Percentiles rank a stretch among this genome's conserved stretches.
These are phyloP conservation scores for Neomorphus geoffroyi DNA, from an alignment of 2,797 vertebrate genomes.

Conservation along the genomic window DNA sequence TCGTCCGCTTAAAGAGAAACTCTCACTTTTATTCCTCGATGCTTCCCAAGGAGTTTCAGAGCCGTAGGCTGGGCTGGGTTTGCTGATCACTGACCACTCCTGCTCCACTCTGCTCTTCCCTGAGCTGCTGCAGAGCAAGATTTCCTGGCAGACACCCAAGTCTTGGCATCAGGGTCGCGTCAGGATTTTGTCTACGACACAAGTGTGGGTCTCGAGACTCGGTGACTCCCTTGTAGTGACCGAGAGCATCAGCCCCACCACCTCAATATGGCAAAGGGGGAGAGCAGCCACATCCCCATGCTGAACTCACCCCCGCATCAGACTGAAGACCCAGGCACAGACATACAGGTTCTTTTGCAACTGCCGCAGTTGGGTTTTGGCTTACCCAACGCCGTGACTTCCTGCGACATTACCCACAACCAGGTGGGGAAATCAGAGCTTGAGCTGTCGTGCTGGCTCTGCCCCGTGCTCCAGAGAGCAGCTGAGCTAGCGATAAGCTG, in stretches of 20 bases:
- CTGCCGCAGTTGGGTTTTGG: neutral
- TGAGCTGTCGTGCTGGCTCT: neutral
- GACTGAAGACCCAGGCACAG: neutral
- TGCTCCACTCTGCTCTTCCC: neutral
- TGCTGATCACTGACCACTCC: neutral
- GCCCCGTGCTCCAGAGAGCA: neutral
- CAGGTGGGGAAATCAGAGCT: conserved; percentile 19
- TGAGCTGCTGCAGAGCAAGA: neutral
- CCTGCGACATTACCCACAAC: rapidly evolving
- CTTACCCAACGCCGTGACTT: neutral
- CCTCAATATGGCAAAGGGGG: neutral
- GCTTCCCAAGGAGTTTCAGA: neutral
- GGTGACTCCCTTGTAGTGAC: neutral
- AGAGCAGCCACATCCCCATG: neutral
- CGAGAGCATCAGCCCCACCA: neutral
- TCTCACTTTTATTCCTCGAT: neutral
- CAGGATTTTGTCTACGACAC: neutral
- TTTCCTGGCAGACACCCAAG: neutral
- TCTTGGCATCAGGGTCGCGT: neutral
- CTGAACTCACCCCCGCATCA: neutral
- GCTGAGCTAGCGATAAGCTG: neutral
- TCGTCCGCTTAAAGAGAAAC: neutral
- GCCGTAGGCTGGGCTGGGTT: neutral
- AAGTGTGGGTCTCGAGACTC: neutral
- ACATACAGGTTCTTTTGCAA: neutral